A percentile compares a stretch with the other conserved stretches of the same genome.
These are phyloP conservation scores for Gallirallus australis DNA, from an alignment of 2,797 vertebrate genomes.

Conservation along the genomic window DNA sequence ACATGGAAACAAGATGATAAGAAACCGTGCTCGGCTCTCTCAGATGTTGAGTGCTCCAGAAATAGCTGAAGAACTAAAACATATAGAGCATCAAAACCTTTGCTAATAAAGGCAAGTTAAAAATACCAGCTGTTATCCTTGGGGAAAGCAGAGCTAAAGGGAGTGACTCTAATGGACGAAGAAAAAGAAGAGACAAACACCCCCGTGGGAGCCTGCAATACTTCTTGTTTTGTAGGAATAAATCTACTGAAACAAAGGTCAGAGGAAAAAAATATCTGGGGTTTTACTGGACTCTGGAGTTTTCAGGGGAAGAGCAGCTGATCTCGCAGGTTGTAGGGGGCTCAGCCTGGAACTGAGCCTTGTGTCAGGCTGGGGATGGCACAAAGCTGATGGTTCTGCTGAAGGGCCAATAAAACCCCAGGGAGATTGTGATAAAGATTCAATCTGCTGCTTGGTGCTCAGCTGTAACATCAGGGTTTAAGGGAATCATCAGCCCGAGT, in stretches of 20 bases:
- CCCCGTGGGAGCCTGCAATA: not conserved
- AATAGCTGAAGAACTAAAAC: constrained; percentile 44
- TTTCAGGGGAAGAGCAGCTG: not conserved
- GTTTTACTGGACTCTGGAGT: not conserved
- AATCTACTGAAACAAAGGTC: not conserved
- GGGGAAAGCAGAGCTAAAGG: constrained; percentile 22
- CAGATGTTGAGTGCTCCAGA: not conserved
- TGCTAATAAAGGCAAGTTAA: constrained; percentile 51
- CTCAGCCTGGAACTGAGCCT: not conserved
- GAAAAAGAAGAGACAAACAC: not conserved
- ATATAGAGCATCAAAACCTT: constrained; percentile 28
- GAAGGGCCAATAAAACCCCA: not conserved
- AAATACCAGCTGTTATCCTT: constrained; percentile 42
- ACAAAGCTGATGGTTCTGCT: not conserved
- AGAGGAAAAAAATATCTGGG: not conserved
- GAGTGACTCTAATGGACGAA: constrained; percentile 15
- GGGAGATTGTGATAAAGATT: not conserved
- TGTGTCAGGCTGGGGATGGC: not conserved
- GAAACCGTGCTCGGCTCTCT: not conserved
- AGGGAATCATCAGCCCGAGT: not conserved
- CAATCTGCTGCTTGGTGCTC: not conserved
- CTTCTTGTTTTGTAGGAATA: not conserved
- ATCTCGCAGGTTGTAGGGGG: not conserved
- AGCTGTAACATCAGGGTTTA: not conserved
- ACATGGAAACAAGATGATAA: not conserved